Conservation (phyloP, 2,113 vertebrate species). For the Glaucidium brasilianum region DNA sequence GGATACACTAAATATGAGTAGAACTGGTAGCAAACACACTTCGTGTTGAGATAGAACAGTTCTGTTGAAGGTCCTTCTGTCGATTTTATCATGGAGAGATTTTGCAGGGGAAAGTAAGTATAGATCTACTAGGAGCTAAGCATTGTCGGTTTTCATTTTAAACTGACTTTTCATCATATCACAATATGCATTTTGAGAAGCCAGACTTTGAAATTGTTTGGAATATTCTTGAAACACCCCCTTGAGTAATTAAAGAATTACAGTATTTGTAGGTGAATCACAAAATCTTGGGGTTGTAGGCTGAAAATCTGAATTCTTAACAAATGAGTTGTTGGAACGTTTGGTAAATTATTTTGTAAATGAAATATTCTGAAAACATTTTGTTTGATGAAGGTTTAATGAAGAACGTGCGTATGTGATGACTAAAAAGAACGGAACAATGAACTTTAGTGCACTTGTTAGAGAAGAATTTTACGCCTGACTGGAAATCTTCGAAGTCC, state of each 20-base stretch:
- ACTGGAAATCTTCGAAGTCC: neutral
- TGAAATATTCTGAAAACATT: no score
- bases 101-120: neutral
- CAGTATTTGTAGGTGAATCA: neutral
- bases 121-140: neutral
- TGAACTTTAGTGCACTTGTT: neutral
- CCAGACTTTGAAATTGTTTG: neutral
- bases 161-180: neutral
- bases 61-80: neutral
- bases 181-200: neutral
- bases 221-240: neutral
- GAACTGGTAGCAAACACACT: neutral
- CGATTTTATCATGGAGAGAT: neutral
- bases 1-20: neutral
- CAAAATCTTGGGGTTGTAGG: neutral
- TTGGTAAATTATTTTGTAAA: neutral
- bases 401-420: fast-evolving
- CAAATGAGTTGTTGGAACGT: fast-evolving
- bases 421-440: neutral
- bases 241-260: neutral
- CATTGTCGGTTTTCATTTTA: neutral
- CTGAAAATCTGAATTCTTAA: neutral
- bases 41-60: neutral
- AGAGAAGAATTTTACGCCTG: neutral
- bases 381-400: neutral